A percentile compares a stretch with the other conserved stretches of the same genome.
phyloP scores from a whole-genome alignment of 2,888 invertebrate species.

The Prosopocoilus inquinatus region DNA sequence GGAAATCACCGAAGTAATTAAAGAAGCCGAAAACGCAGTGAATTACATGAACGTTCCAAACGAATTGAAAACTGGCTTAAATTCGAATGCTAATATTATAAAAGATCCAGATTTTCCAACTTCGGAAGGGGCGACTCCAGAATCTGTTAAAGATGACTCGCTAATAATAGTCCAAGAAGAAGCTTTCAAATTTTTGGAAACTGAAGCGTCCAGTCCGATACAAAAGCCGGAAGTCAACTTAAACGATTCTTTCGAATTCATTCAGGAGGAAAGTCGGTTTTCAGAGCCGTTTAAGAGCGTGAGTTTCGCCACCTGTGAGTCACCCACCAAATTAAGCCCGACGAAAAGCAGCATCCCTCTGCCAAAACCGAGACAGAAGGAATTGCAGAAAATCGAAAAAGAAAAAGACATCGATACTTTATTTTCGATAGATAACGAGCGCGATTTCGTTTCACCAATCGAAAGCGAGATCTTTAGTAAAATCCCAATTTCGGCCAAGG shows the following conservation, averaged over 20 bases:
- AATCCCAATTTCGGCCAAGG: constrained; percentile 46
- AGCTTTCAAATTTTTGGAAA: constrained; percentile 48
- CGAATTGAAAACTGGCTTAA: too few relatives aligned
- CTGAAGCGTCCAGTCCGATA: constrained; percentile 42
- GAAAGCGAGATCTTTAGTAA: constrained; percentile 45
- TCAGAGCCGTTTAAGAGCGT: constrained; percentile 22
- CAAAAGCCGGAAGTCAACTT: constrained; percentile 13
- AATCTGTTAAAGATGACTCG: constrained; percentile 40
- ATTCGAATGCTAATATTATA: constrained; percentile 8
- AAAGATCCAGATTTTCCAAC: too few relatives aligned
- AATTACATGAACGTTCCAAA: constrained; percentile 38
- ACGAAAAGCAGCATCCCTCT: constrained; percentile 38
- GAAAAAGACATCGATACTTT: constrained; percentile 36
- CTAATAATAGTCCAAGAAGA: constrained; percentile 38
- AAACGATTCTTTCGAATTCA: constrained; percentile 9
- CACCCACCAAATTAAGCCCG: constrained; percentile 13
- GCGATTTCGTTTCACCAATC: constrained; percentile 31
- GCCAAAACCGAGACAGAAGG: constrained; percentile 33
- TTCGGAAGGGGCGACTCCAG: neutral
- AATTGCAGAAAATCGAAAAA: constrained; percentile 34
- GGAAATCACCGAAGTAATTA: constrained; percentile 43
- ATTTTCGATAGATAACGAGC: constrained; percentile 29
- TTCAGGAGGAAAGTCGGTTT: constrained; percentile 10
- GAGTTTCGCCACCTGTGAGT: constrained; percentile 19
- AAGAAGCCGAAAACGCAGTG: constrained; percentile 44